A percentile compares a stretch with the other conserved stretches of the same genome.
Evolutionary conservation across 2,797 vertebrate genomes (phyloP).

Genomic region (Pipistrellus pipistrellus): DNA sequence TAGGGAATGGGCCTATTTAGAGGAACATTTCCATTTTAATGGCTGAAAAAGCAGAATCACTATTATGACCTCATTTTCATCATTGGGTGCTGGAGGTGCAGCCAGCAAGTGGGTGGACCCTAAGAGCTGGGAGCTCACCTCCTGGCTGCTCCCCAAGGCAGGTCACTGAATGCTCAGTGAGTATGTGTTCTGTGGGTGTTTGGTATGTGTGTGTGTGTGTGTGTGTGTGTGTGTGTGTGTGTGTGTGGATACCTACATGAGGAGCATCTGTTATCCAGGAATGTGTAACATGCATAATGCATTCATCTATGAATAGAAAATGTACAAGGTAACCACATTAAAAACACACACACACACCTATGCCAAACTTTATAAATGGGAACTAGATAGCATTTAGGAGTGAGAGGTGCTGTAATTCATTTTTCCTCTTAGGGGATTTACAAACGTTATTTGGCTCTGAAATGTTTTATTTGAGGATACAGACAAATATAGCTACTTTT

Average conservation of each 20-base stretch:
- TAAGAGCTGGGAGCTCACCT: too few species aligned
- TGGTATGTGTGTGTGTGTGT: not conserved
- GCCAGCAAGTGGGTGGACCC: not conserved
- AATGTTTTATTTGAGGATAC: not conserved
- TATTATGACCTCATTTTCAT: not conserved
- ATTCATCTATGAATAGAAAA: accelerated
- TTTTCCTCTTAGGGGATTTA: not conserved
- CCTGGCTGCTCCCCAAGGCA: too few species aligned
- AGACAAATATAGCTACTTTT: not conserved
- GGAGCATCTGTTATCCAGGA: not conserved
- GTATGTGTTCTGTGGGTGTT: not conserved
- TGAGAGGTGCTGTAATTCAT: not conserved
- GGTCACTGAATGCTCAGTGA: not conserved
- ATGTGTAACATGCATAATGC: not conserved
- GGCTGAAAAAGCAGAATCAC: not conserved
- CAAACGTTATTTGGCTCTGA: not conserved
- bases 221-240: not conserved
- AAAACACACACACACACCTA: not conserved
- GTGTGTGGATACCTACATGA: not conserved
- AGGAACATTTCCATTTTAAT: not conserved
- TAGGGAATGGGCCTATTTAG: conserved; percentile 24
- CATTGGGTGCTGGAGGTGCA: not conserved
- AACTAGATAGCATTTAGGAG: not conserved
- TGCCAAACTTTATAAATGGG: not conserved
- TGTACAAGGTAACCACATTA: not conserved